phyloP scores from a whole-genome alignment of 1,140 invertebrate genomes.

The Gonioctena quinquepunctata region DNA sequence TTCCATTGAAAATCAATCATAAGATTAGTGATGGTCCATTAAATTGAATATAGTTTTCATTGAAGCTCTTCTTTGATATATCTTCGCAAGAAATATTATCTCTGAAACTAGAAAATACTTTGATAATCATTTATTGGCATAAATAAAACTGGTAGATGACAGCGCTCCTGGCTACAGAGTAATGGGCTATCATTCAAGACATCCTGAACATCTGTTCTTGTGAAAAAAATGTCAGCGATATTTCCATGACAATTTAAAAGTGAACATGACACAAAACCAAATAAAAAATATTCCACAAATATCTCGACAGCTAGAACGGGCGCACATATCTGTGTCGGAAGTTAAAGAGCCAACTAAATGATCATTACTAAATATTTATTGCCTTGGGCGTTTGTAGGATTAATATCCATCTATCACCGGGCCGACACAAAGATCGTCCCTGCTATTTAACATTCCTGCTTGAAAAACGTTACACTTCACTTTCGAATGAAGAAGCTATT shows the following conservation, averaged over 20 bases:
- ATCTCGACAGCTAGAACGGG: slow-evolving; percentile 35
- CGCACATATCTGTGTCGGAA: slow-evolving; percentile 48
- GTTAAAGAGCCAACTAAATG: slow-evolving; percentile 52
- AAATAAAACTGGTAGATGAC: not conserved
- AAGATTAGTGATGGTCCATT: no score
- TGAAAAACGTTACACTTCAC: slow-evolving; percentile 18
- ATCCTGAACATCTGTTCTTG: slow-evolving; percentile 36
- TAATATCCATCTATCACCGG: slow-evolving; percentile 53
- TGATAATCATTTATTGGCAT: not conserved
- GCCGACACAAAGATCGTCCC: slow-evolving; percentile 25
- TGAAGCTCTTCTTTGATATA: not conserved
- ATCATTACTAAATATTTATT: slow-evolving; percentile 54
- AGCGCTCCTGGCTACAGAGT: slow-evolving; percentile 13
- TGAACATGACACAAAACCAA: slow-evolving; percentile 31
- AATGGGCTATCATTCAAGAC: slow-evolving; percentile 41
- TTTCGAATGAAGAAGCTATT: not conserved
- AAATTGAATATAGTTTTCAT: no score
- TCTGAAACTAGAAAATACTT: not conserved
- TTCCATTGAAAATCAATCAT: no score
- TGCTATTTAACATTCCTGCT: slow-evolving; percentile 35
- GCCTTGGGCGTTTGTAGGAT: slow-evolving; percentile 46
- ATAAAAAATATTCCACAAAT: slow-evolving; percentile 47
- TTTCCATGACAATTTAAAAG: slow-evolving; percentile 37
- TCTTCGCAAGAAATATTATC: not conserved
- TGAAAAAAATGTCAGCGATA: slow-evolving; percentile 24